phyloP scores from a whole-genome alignment of 2,797 vertebrate species.

The Tachyglossus aculeatus region DNA sequence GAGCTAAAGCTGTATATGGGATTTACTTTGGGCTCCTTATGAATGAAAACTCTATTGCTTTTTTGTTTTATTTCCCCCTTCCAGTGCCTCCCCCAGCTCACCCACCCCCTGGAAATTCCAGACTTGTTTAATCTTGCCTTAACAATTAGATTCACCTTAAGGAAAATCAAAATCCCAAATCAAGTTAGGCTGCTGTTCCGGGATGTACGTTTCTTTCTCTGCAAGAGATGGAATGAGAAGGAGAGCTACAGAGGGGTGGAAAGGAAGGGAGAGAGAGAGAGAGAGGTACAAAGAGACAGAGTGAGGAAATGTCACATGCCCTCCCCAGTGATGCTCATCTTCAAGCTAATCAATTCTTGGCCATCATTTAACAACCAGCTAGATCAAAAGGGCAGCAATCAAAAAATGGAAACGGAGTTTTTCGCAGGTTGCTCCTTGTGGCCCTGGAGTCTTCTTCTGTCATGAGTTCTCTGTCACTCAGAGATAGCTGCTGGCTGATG shows the following conservation, averaged over 20 bases:
- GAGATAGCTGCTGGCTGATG: no score
- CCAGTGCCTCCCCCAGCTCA: no score
- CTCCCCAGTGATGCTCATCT: background rate
- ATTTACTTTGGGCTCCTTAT: slow-evolving; percentile 35
- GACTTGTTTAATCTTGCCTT: slow-evolving; percentile 59
- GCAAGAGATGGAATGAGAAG: no score
- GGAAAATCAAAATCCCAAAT: slow-evolving; percentile 16
- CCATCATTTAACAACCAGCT: no score
- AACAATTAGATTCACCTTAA: slow-evolving; percentile 44
- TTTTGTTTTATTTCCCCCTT: slow-evolving; percentile 16
- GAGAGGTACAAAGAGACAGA: no score
- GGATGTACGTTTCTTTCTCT: slow-evolving; percentile 1
- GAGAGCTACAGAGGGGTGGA: no score
- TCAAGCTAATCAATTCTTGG: background rate
- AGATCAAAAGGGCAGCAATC: no score
- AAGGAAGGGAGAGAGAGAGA: no score
- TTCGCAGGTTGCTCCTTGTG: no score
- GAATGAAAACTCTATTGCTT: slow-evolving; percentile 38
- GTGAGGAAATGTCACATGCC: background rate
- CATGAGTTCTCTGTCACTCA: no score
- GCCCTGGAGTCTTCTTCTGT: no score
- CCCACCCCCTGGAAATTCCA: slow-evolving; percentile 52
- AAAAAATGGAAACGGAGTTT: no score
- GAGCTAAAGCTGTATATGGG: background rate
- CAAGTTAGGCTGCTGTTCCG: background rate